Conservation (phyloP, 2,113 vertebrate species). For the Pseudorhombus dupliciocellatus region DNA sequence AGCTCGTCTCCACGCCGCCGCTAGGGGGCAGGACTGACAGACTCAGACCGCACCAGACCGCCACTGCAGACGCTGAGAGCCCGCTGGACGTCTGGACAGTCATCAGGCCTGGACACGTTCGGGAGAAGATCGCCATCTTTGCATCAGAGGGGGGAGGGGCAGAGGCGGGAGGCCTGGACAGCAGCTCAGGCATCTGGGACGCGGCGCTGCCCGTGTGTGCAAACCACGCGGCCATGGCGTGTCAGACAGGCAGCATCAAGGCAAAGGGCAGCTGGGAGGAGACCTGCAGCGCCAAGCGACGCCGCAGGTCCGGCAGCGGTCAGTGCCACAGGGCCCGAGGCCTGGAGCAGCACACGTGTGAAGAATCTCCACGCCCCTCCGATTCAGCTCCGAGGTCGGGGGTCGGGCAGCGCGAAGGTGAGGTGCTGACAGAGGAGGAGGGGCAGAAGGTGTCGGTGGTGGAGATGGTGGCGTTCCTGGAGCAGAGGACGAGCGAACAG, state of each 20-base stretch:
- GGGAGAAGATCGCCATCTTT: conserved; percentile 97
- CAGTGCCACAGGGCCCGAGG: conserved; percentile 9
- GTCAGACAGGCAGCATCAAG: conserved; percentile 18
- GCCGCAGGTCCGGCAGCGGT: conserved; percentile 29
- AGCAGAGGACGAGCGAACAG: conserved; percentile 83
- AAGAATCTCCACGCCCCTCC: fast-evolving
- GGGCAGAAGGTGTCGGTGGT: conserved; percentile 85
- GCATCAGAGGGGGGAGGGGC: conserved; percentile 63
- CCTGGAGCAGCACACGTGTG: not conserved
- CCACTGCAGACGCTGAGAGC: conserved; percentile 81
- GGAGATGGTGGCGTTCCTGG: conserved; percentile 94
- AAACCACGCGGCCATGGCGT: not conserved
- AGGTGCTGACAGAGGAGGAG: conserved; percentile 19
- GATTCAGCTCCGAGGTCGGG: not conserved
- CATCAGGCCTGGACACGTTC: conserved; percentile 94
- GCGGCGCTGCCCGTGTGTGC: fast-evolving
- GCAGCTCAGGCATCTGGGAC: not conserved
- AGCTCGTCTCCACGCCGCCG: not conserved
- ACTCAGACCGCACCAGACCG: conserved; percentile 74
- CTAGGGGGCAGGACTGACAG: conserved; percentile 31
- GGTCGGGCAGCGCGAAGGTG: fast-evolving
- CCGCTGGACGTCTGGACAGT: conserved; percentile 89
- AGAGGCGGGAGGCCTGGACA: not conserved
- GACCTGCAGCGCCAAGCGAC: conserved; percentile 48
- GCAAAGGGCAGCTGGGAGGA: conserved; percentile 57